Evolutionary conservation across 2,113 vertebrate genomes (phyloP), one percentile per base, ranked within the genome.

Genomic region (Carettochelys insculpta): DNA sequence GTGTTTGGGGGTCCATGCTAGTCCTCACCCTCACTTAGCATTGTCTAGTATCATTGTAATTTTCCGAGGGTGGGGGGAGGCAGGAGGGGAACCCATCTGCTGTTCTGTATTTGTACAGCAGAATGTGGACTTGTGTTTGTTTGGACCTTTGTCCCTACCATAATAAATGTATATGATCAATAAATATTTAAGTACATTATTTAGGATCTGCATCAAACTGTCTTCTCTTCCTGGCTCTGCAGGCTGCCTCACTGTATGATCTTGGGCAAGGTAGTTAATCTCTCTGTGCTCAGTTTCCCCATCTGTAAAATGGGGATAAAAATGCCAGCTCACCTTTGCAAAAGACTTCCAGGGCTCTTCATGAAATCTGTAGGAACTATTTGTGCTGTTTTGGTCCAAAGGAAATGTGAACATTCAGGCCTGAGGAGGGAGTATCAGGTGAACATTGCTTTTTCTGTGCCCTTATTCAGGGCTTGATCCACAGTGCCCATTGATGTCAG

Each of bases 281-380:
- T 43, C 38, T 73, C 20, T 73, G 41, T 41, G 25, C 38, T 73
- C 22, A 43, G 22, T 73, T 45, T 43, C 41, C 71, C 24, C 71
- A 45, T 73, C 24, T 38, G 13, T 22, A 76, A 77, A 43, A 48
- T 20, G 68, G 31, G 84, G 48, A 31, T 81, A 77, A 92, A 80
- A 91, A 84, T 80, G 89, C 41, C 52, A 20, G 24, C 48, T 93
- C 92, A 27, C 45, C 89, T 77, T 90, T 91, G 41, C 58, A 11
- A 29, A 65, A 20, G 83, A 48, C 14, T 87, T 92, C 88, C 73
- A 38, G 83, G 56, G 76, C 5, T 34, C 9, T 52, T 81, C 6
- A 3, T 24, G 81, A 77, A 31, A 13, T 50, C 24, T 65, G 50
- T 56, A 65, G 79, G 90, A 81, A 81, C 94, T 82, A 25, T 45